Conservation (phyloP, 1,140 invertebrate genomes). For the Hycleus phaleratus region DNA sequence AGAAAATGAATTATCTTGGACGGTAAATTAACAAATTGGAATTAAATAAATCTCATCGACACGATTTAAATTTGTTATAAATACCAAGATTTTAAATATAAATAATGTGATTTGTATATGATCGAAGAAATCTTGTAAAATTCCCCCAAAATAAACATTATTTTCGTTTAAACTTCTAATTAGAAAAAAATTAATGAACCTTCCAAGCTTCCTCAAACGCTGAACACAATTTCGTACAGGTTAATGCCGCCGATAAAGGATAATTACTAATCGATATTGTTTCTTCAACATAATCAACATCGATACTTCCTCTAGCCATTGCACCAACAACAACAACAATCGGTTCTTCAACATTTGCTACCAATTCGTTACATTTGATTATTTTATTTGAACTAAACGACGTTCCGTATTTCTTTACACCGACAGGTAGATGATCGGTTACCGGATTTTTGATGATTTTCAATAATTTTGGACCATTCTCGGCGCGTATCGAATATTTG, state of each 20-base stretch:
- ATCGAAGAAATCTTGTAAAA: too few species aligned
- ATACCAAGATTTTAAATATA: too few species aligned
- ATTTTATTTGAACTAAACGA: slow-evolving; percentile 81
- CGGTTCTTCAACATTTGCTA: slow-evolving; percentile 71
- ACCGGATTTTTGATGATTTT: slow-evolving; percentile 98
- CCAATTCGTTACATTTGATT: slow-evolving; percentile 69
- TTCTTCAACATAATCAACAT: slow-evolving; percentile 87
- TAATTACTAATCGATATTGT: slow-evolving; percentile 90
- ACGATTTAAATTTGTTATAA: too few species aligned
- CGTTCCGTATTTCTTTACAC: slow-evolving; percentile 83
- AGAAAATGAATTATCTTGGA: too few species aligned
- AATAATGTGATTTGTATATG: too few species aligned
- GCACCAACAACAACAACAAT: slow-evolving; percentile 90
- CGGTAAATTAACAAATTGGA: too few species aligned
- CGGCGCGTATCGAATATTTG: slow-evolving; percentile 87
- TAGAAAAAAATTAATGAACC: slow-evolving; percentile 51
- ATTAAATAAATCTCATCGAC: too few species aligned
- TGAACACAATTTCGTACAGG: slow-evolving; percentile 92
- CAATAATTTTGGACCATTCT: slow-evolving; percentile 82
- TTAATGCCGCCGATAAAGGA: slow-evolving; percentile 90
- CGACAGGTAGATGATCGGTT: slow-evolving; percentile 90
- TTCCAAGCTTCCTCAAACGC: slow-evolving; percentile 97
- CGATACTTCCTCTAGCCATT: slow-evolving; percentile 93
- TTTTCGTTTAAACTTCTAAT: too few species aligned
- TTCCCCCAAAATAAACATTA: too few species aligned